phyloP scores from a whole-genome alignment of 2,888 invertebrate genomes.

The Tipula confusa region DNA sequence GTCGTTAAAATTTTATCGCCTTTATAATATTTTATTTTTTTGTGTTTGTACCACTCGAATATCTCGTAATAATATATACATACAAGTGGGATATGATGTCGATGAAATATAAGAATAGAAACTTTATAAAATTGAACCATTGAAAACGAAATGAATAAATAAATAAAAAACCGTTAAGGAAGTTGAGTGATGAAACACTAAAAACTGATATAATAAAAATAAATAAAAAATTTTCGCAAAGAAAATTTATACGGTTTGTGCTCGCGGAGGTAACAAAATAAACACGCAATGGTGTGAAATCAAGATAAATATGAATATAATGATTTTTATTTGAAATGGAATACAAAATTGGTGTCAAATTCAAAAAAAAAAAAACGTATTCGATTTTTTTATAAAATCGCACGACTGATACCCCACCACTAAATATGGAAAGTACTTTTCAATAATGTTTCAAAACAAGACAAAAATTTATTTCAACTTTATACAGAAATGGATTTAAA shows the following conservation, averaged over 20 bases:
- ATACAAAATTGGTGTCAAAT: too few species aligned
- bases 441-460: too few species aligned
- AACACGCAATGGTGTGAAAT: neutral
- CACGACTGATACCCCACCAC: too few species aligned
- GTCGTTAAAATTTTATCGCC: conserved; percentile 30
- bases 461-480: too few species aligned
- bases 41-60: neutral
- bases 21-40: conserved; percentile 26
- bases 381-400: too few species aligned
- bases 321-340: too few species aligned
- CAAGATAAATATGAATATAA: neutral
- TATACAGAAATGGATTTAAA: too few species aligned
- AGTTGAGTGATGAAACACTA: conserved; percentile 16
- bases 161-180: neutral
- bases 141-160: neutral
- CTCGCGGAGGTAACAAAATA: neutral
- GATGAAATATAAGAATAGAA: neutral
- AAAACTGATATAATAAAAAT: neutral
- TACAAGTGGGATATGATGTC: neutral
- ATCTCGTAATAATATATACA: neutral
- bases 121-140: conserved; percentile 13
- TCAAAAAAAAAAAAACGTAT: too few species aligned
- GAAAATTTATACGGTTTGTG: neutral
- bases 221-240: neutral
- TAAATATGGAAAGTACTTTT: too few species aligned